phyloP scores from a whole-genome alignment of 37 sponge, comb jelly and placozoan genomes.

The Diacarnus erythraeanus region DNA sequence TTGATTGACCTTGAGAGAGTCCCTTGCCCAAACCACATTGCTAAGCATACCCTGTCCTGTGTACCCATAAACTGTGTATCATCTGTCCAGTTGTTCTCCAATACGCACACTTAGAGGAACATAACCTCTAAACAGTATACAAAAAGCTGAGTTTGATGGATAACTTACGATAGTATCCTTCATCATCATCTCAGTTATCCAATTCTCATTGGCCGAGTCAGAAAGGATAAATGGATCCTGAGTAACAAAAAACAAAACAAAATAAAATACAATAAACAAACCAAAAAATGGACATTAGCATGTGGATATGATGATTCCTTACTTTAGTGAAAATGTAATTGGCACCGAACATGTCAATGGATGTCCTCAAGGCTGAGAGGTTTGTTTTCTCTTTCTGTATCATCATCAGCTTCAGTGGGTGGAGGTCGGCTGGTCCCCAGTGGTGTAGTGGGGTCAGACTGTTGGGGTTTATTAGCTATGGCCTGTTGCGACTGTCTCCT shows the following conservation, averaged over 20 bases:
- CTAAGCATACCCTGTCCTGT: slow-evolving; percentile 98
- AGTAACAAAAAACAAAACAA: not conserved
- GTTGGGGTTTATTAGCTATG: slow-evolving; percentile 78
- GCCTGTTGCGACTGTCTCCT: slow-evolving; percentile 73
- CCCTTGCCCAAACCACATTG: slow-evolving; percentile 96
- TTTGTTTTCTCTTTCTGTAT: slow-evolving; percentile 20
- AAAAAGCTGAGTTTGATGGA: not conserved
- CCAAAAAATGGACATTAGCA: no score
- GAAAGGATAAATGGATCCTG: slow-evolving; percentile 42
- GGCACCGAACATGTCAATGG: slow-evolving; percentile 83
- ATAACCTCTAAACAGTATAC: not conserved
- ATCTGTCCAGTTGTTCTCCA: slow-evolving; percentile 90
- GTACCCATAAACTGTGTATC: slow-evolving; percentile 94
- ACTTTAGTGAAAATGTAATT: slow-evolving; percentile 71
- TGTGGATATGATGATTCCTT: no score
- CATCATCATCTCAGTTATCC: slow-evolving; percentile 98
- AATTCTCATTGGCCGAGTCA: slow-evolving; percentile 71
- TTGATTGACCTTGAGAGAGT: slow-evolving; percentile 72
- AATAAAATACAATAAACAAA: no score
- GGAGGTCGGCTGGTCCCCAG: slow-evolving; percentile 1
- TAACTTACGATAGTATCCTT: slow-evolving; percentile 92
- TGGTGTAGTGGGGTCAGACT: not conserved
- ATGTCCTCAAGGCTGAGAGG: slow-evolving; percentile 43
- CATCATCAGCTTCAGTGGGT: slow-evolving; percentile 48
- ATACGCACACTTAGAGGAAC: slow-evolving; percentile 79